These are phyloP conservation scores for Syngnathus acus DNA, from an alignment of 2,797 vertebrate genomes.

Conservation along the genomic window DNA sequence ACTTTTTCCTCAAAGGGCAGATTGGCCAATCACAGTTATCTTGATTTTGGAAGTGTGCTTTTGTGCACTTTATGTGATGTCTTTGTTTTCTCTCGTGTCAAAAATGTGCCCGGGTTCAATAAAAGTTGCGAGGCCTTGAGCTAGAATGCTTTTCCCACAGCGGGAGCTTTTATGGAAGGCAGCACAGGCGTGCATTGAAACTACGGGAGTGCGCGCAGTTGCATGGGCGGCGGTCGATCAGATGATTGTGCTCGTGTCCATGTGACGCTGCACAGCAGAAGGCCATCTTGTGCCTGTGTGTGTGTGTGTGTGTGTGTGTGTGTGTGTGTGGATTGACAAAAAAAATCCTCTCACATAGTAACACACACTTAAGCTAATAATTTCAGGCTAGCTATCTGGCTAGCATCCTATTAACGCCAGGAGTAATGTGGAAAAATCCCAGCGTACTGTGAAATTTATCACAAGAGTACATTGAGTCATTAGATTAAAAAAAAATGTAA, in stretches of 20 bases:
- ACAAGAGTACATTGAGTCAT: no score
- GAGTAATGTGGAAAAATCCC: no score
- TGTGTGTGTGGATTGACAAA: background rate
- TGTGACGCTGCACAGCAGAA: conserved; percentile 40
- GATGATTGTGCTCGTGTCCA: conserved; percentile 50
- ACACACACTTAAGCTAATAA: no score
- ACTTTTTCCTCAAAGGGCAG: conserved; percentile 9
- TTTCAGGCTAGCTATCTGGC: background rate
- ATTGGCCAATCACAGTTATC: background rate
- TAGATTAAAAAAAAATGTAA: no score
- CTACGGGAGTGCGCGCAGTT: conserved; percentile 6
- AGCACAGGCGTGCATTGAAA: conserved; percentile 7
- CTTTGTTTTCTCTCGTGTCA: background rate
- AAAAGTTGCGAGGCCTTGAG: background rate
- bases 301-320: background rate
- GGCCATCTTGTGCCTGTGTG: background rate
- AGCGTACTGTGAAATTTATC: no score
- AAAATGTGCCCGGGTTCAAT: background rate
- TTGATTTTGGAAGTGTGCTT: no score
- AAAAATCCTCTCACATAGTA: no score
- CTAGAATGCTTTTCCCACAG: background rate
- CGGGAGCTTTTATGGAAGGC: background rate
- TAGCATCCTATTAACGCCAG: background rate
- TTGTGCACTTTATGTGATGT: no score
- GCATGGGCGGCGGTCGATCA: conserved; percentile 36